Base-by-base conservation (phyloP, 2,888 invertebrate genomes). In the Hirtodrosophila histrioides region DNA sequence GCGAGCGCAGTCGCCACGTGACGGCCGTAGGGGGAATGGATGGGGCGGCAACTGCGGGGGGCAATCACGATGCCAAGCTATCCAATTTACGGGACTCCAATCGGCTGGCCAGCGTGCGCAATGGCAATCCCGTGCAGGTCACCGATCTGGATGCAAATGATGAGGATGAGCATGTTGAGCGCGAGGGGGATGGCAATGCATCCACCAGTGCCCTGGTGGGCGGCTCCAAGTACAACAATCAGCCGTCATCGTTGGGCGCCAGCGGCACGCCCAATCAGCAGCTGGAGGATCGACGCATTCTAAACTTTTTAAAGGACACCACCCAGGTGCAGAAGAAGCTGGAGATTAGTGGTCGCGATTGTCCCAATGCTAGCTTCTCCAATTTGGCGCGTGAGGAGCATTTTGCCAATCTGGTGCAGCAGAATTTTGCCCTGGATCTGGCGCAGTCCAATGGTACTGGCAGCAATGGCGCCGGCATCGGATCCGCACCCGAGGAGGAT, bases 321-420 rank as follows among this genome's bases (percentile, higher is more conserved):
- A 91, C 91, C 6, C 92, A 92, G 72, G 65, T 91, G 60, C 92
- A 91, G 40, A 92, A 92, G 77, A 92, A 92, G 72, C 80, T 92
- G 51, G 92, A 92, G 69, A 84, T 91, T 6, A 80, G 82, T 0
- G 91, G 91, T 3, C 89, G 91, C 24, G 92, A 92, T 62, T 91
- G 91, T 58, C 92, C 91, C 9, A 91, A 91, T 61, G 88, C 91
- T 0, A 92, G 91, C 68, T 92, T 92, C 58, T 92, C 92, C 0
- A 92, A 91, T 73, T 75, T 92, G 56, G 92, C 92, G 4, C 86
- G 92, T 0, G 92, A 92, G 66, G 92, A 92, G 64, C 92, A 92
- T 64, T 92, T 92, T 72, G 92, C 92, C 23, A 92, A 92, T 81
- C 80, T 92, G 57, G 91, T 92, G 46, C 92, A 92, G 57, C 92